Base-by-base conservation (phyloP, 2,888 invertebrate genomes). In the Drosophila dives region DNA sequence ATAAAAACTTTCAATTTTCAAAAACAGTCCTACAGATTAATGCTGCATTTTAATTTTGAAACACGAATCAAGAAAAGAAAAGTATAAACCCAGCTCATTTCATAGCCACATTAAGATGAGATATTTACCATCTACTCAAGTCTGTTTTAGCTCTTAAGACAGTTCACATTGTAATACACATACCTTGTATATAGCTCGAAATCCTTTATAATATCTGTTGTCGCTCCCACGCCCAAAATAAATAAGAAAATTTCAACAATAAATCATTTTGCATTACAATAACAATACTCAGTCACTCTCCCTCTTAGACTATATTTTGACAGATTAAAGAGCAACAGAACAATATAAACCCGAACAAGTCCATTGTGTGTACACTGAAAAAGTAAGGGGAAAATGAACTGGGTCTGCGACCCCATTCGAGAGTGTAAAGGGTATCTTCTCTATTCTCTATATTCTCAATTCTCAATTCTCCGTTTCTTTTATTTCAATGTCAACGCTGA, bases 221-320 rank as follows among this genome's bases (percentile, higher is more conserved):
- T 42, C 42, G 75, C 80, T 85, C 85, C 89, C 85, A 86, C 89
- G 85, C 85, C 77, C 58, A 40, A 69, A 10, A 53, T 4, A 11
- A 23, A 36, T 3, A 34, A 54, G 7, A 33, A 32, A 32, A 20
- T 58, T 64, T 40, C 64, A 63, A 86, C 67, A 89, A 86, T 86
- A 87, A 90, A 87, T 90, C 90, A 90, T 76, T 81, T 80, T 77
- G 73, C 84, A 88, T 90, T 75, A 86, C 74, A 83, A 78, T 77
- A 58, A 65, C 63, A 68, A 56, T 59, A 55, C 54, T 55, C 53
- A 3, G n/a, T 34, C 50, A 12, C 53, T 23, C 58, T 72, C 58
- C 48, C 68, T 59, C 64, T 79, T 81, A 74, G 69, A 83, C 90
- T 86, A 84, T 90, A 87, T 87, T 83, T 87, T 87, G 87, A 87